Percentiles rank a stretch among this genome's conserved stretches.
phyloP scores from a whole-genome alignment of 2,797 vertebrate species.

The Nasua narica region DNA sequence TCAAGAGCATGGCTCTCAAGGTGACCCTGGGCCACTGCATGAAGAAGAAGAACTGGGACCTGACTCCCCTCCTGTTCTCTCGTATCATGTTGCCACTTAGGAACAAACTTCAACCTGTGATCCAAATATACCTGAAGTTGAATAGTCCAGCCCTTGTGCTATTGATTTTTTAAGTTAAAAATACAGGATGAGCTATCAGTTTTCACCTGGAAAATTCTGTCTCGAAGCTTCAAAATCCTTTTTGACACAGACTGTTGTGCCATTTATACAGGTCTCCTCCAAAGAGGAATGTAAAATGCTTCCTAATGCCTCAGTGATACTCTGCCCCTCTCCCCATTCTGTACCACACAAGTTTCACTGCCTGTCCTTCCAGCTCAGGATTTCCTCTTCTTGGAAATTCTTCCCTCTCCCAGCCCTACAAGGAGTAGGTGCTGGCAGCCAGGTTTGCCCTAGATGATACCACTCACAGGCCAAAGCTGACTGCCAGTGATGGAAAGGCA shows the following conservation, averaged over 20 bases:
- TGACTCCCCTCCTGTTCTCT: neutral
- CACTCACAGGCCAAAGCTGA: neutral
- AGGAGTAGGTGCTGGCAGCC: neutral
- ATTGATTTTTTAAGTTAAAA: constrained; percentile 50
- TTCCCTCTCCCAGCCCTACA: neutral
- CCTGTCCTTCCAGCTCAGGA: neutral
- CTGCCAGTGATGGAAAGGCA: neutral
- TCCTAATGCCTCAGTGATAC: no score
- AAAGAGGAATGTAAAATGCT: neutral
- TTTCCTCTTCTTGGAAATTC: neutral
- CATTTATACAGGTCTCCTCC: neutral
- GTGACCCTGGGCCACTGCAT: neutral
- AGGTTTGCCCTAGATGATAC: neutral
- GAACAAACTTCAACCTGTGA: neutral
- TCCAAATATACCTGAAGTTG: constrained; percentile 35
- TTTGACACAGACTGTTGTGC: neutral
- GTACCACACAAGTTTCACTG: neutral
- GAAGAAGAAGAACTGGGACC: neutral
- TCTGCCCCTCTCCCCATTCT: neutral
- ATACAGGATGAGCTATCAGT: constrained; percentile 18
- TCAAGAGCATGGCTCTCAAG: neutral
- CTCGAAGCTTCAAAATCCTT: neutral
- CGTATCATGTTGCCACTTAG: neutral
- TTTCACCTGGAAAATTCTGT: constrained; percentile 33
- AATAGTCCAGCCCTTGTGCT: neutral